Evolutionary conservation across 2,888 invertebrate genomes (phyloP).

Genomic region (Tridacna gigas): DNA sequence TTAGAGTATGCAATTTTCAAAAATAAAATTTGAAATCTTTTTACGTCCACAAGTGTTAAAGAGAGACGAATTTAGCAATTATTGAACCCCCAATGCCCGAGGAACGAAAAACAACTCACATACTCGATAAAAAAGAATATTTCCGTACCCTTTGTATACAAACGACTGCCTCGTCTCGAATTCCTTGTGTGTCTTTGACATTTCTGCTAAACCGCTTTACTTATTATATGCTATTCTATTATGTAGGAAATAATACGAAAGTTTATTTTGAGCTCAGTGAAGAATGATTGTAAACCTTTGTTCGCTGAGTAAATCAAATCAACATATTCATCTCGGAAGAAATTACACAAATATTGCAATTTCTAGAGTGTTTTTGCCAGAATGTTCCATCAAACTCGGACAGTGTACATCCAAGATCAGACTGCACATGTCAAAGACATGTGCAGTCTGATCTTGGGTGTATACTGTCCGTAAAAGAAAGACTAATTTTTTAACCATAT

Average conservation of each 20-base stretch:
- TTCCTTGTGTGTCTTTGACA: neutral
- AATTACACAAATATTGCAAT: too few species aligned
- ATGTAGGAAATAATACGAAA: neutral
- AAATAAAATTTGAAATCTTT: neutral
- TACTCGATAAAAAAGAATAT: neutral
- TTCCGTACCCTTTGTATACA: conserved; percentile 17
- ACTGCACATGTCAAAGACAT: too few species aligned
- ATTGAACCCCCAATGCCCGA: neutral
- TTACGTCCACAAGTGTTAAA: neutral
- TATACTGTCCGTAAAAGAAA: too few species aligned
- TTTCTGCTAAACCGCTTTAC: neutral
- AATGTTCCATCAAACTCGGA: too few species aligned
- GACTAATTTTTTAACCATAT: too few species aligned
- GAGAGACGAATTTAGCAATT: neutral
- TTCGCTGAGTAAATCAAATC: neutral
- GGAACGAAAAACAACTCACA: neutral
- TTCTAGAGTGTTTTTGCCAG: neutral
- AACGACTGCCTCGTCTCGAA: neutral
- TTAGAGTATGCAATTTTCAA: too few species aligned
- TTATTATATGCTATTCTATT: neutral
- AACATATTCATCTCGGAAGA: too few species aligned
- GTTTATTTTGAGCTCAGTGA: neutral
- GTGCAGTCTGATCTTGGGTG: too few species aligned
- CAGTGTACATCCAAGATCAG: too few species aligned
- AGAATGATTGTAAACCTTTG: neutral